phyloP scores from a whole-genome alignment of 1,140 invertebrate species.

The Galendromus occidentalis region DNA sequence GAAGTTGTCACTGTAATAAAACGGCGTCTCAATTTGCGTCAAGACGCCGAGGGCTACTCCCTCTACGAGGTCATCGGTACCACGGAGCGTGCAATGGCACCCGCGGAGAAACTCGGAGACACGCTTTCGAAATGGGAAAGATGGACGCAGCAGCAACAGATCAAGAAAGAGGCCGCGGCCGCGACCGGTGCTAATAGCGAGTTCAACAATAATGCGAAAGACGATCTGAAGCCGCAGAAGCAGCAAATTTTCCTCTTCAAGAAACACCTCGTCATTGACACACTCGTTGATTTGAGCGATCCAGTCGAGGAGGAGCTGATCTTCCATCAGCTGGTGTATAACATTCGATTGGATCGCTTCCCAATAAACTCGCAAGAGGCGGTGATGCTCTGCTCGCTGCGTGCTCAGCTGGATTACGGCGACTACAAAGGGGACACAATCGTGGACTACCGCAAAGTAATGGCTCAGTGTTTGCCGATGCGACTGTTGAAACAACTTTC shows the following conservation, averaged over 20 bases:
- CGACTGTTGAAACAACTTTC: slow-evolving; percentile 48
- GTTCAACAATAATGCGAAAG: slow-evolving; percentile 17
- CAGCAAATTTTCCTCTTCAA: slow-evolving; percentile 46
- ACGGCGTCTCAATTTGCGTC: slow-evolving; percentile 68
- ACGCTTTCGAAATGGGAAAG: slow-evolving; percentile 89
- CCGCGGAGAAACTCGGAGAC: slow-evolving; percentile 73
- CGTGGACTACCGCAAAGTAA: slow-evolving; percentile 38
- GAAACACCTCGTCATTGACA: slow-evolving; percentile 77
- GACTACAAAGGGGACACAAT: slow-evolving; percentile 39
- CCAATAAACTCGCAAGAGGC: slow-evolving; percentile 79
- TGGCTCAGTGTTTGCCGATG: slow-evolving; percentile 58
- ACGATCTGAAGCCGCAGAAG: slow-evolving; percentile 17
- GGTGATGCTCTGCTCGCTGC: slow-evolving; percentile 77
- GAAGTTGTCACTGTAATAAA: slow-evolving; percentile 68
- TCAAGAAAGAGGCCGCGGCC: slow-evolving; percentile 13
- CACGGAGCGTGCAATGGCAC: slow-evolving; percentile 50
- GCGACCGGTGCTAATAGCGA: background rate
- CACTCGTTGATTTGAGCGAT: slow-evolving; percentile 59
- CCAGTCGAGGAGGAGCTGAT: slow-evolving; percentile 81
- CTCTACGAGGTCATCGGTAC: slow-evolving; percentile 54
- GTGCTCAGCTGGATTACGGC: slow-evolving; percentile 73
- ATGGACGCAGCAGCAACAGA: slow-evolving; percentile 26
- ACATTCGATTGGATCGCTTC: slow-evolving; percentile 66
- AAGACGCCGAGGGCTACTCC: slow-evolving; percentile 56
- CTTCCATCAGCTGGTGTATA: slow-evolving; percentile 83